These are phyloP conservation scores for Chrysocyon brachyurus DNA, from an alignment of 2,797 vertebrate genomes.

Conservation along the genomic window DNA sequence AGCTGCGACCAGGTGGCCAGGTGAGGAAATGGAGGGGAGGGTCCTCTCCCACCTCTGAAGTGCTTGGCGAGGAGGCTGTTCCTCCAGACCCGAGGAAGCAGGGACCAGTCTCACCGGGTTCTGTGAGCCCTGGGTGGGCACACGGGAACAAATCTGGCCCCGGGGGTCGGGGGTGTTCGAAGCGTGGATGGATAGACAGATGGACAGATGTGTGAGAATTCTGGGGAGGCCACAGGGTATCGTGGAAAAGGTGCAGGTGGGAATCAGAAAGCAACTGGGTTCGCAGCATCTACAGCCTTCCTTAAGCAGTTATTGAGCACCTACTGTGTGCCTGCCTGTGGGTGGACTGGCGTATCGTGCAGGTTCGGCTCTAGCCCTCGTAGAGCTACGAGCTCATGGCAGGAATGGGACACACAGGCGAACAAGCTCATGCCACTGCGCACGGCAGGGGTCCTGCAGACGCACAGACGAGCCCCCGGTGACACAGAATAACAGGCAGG, in stretches of 20 bases:
- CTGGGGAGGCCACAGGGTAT: neutral
- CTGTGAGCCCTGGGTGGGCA: neutral
- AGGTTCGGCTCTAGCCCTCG: accelerated
- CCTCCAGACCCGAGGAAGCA: neutral
- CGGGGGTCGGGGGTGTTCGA: accelerated
- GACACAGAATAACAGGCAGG: too few species aligned
- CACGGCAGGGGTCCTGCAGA: accelerated
- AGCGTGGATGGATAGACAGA: neutral
- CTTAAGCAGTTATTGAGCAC: neutral
- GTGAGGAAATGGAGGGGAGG: accelerated
- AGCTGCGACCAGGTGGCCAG: neutral
- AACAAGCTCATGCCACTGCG: accelerated
- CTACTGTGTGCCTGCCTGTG: accelerated
- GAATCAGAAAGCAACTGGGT: neutral
- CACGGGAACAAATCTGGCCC: neutral
- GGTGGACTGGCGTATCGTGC: accelerated
- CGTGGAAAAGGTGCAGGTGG: neutral
- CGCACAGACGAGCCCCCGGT: accelerated
- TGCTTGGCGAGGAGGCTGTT: neutral
- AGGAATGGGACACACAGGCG: accelerated
- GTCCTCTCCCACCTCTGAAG: neutral
- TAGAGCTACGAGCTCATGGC: accelerated
- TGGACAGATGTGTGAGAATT: neutral
- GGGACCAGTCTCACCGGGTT: accelerated
- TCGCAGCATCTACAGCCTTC: accelerated